A percentile compares a stretch with the other conserved stretches of the same genome.
phyloP scores from a whole-genome alignment of 2,113 vertebrate species.

The Nothobranchius kuhntae region DNA sequence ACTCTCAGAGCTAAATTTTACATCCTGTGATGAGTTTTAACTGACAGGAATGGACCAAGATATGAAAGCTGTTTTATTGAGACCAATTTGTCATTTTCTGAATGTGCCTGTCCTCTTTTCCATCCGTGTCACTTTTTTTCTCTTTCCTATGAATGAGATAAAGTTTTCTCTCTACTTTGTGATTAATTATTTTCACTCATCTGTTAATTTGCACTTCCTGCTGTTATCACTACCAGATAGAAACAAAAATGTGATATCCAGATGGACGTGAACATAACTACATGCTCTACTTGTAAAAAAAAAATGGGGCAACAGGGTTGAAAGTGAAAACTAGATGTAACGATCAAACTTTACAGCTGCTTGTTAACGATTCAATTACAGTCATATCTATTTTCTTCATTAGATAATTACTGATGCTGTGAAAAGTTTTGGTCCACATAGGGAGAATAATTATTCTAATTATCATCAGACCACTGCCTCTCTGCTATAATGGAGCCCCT shows the following conservation, averaged over 20 bases:
- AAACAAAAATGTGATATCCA: too few relatives aligned
- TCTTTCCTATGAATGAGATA: background rate
- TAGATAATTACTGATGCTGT: background rate
- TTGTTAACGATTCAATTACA: background rate
- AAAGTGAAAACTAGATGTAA: background rate
- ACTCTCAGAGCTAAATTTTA: background rate
- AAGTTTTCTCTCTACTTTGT: background rate
- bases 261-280: too few relatives aligned
- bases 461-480: background rate
- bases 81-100: background rate
- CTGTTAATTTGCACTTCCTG: background rate
- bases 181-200: background rate
- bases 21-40: background rate
- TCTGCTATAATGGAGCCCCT: background rate
- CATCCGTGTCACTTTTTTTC: background rate
- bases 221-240: background rate
- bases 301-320: conserved; percentile 16
- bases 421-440: background rate
- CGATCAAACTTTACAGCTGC: background rate
- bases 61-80: conserved; percentile 4
- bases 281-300: too few relatives aligned
- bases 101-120: background rate
- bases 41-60: background rate
- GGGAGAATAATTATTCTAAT: background rate
- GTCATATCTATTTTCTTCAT: background rate